Base-by-base conservation (phyloP, 2,113 vertebrate genomes). In the Ondatra zibethicus region DNA sequence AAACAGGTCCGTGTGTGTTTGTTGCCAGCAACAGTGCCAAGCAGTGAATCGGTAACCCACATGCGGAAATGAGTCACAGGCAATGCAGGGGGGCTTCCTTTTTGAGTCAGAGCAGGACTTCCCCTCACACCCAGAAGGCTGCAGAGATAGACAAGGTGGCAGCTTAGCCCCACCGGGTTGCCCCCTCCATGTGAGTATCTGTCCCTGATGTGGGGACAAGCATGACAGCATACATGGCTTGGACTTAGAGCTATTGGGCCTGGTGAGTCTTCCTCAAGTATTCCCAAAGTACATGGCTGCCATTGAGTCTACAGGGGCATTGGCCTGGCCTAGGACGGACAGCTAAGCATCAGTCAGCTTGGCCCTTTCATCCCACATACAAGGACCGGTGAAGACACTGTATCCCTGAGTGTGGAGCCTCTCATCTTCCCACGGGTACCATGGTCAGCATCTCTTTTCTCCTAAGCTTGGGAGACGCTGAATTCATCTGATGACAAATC, bases 101-200 rank as follows among this genome's bases (percentile, higher is more conserved):
- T 96, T 66, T 70, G 89, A 95, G 92, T 97, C 85, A 77, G 96
- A 91, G 92, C 96, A 97, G 97, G 89, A 98, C 96, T 98, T 98
- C 98, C 98, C 97, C 92, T 96, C 92, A 93, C 96, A 87, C 78
- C 92, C 86, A 3, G n/a, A 0, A 0, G 21, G 0, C 63, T 27
- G 78, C 0, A 0, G 68, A 29, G 96, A 73, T 75, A 39, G 27
- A 7, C 27, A 0, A 73, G 63, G 23, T 17, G 8, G 39, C 23
- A 72, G n/a, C n/a, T 42, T 50, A 72, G 31, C 65, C 58, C 10
- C 0, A 42, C 14, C 13, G 5, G 86, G 47, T 29, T 31, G 2
- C 16, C 52, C n/a, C 19, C 29, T 89, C 39, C n/a, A 3, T 33
- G 65, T 7, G 7, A 82, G 63, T 19, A 10, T 80, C 13, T 33